Base-by-base conservation (phyloP, 2,888 invertebrate species). In the Pseudococcus viburni region DNA sequence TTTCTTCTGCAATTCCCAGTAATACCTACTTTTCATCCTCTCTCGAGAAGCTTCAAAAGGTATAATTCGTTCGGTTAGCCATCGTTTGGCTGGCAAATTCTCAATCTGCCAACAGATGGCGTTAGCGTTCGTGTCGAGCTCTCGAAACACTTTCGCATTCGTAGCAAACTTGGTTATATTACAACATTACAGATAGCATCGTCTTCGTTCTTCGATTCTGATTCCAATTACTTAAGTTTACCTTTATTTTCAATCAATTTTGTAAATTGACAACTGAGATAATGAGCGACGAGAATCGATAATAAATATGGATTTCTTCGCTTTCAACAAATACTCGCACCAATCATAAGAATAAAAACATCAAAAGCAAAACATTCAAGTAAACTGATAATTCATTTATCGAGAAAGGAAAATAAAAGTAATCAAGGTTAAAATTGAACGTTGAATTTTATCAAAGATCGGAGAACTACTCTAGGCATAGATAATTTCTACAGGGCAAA, bases 361-460 rank as follows among this genome's bases (percentile, higher is more conserved):
- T 33, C 26, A 33, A 33, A 33, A 33, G n/a, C 5, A 59, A 59
- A n/a, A 59, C n/a, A 59, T 17, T 8, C 12, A 55, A n/a, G 9
- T 22, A 64, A 64, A 64, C 22, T 22, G 64, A 64, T 73, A 17
- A 33, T 42, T 8, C 42, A 42, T 15, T 17, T 33, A 33, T 73
- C 33, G 73, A 73, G 33, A 73, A 73, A 33, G 39, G 26, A 73
- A 73, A 73, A 73, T 0, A 73, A 64, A 22, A 9, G 22, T 22
- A 33, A 73, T 73, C 73, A 73, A 73, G 73, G 73, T 73, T 17
- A 17, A 73, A 73, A 17, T 33, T 17, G 73, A 26, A 73, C 33
- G 26, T 73, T 64, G 22, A 22, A 64, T 64, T 64, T 22, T 1
- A 22, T 64, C 64, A 4, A 51, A 51, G 15, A 51, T 33, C 26